Evolutionary conservation across 1,140 invertebrate species (phyloP).

Genomic region (Camponotus floridanus): DNA sequence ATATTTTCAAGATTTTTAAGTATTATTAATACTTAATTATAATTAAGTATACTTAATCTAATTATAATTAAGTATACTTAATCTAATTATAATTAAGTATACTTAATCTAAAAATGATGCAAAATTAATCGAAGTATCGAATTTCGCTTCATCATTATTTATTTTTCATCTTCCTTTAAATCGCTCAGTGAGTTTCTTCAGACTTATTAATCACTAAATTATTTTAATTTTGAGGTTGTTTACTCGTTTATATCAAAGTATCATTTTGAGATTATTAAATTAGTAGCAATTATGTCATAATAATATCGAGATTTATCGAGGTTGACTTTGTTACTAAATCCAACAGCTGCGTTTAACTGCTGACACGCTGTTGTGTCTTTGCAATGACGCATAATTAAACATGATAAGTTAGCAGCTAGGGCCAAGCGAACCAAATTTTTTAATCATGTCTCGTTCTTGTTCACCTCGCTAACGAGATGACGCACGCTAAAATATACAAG

Average conservation of each 20-base stretch:
- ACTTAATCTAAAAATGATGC: not conserved
- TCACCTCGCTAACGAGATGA: not conserved
- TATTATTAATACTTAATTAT: too few relatives aligned
- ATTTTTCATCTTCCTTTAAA: not conserved
- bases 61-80: too few relatives aligned
- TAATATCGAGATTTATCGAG: not conserved
- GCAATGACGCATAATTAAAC: conserved; percentile 43
- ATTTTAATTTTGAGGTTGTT: not conserved
- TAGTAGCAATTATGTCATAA: conserved; percentile 11
- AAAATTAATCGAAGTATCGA: not conserved
- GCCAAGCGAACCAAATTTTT: conserved; percentile 16
- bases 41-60: not conserved
- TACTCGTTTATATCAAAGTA: not conserved
- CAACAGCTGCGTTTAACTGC: conserved; percentile 1
- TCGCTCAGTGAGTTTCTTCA: not conserved
- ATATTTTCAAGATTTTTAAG: not conserved
- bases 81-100: not conserved
- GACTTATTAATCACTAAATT: not conserved
- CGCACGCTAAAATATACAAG: not conserved
- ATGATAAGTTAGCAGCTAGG: conserved; percentile 52
- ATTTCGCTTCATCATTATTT: too few relatives aligned
- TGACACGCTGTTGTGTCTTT: conserved; percentile 57
- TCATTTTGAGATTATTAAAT: conserved; percentile 19
- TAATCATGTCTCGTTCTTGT: conserved; percentile 18
- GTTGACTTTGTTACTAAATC: conserved; percentile 17